Conservation (phyloP, 2,888 invertebrate species). For the Himalopsyche tibetana region DNA sequence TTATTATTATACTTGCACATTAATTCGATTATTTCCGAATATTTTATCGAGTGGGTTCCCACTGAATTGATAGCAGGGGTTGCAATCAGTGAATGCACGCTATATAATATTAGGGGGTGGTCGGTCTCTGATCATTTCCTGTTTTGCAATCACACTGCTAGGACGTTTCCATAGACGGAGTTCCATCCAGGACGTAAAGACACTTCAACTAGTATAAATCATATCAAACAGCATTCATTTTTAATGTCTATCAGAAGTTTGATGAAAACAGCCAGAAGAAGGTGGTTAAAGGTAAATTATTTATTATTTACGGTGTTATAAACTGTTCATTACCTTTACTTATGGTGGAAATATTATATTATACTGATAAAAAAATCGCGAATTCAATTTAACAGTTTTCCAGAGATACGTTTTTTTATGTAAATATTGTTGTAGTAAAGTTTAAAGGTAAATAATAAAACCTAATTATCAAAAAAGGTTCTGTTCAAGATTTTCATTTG, state of each 20-base stretch:
- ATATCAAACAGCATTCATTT: background rate
- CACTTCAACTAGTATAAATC: background rate
- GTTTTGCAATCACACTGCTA: constrained; percentile 55
- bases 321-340: too few relatives aligned
- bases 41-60: constrained; percentile 35
- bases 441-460: too few relatives aligned
- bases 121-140: constrained; percentile 56
- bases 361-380: too few relatives aligned
- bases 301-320: background rate
- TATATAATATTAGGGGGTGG: constrained; percentile 47
- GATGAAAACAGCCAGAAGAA: constrained; percentile 47
- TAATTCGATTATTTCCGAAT: constrained; percentile 63
- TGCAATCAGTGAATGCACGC: constrained; percentile 43
- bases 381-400: too few relatives aligned
- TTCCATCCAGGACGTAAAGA: too few relatives aligned
- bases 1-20: constrained; percentile 47
- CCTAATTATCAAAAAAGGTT: too few relatives aligned
- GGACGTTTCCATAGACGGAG: constrained; percentile 41
- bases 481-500: too few relatives aligned
- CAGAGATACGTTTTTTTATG: too few relatives aligned
- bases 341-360: too few relatives aligned
- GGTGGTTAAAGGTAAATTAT: constrained; percentile 55
- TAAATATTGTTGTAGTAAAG: too few relatives aligned
- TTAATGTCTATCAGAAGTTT: constrained; percentile 48
- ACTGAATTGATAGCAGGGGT: constrained; percentile 4